These are phyloP conservation scores for Cephus spinipes DNA, from an alignment of 2,888 invertebrate genomes.

Conservation along the genomic window DNA sequence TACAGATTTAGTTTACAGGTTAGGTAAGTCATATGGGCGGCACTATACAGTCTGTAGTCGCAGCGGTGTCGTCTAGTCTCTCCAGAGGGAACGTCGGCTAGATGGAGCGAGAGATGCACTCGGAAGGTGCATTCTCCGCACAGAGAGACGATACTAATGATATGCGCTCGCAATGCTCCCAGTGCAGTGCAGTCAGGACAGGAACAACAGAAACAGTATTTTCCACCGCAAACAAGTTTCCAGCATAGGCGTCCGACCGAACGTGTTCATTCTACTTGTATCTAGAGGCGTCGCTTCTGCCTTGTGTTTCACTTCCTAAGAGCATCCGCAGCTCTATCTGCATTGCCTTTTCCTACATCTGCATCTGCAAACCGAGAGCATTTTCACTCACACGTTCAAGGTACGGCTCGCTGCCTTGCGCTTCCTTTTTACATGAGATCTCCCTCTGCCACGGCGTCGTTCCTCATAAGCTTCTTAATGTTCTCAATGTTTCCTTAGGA, in stretches of 20 bases:
- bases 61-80: background rate
- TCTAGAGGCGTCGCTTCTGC: background rate
- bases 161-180: conserved; percentile 22
- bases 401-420: background rate
- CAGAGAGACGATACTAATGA: conserved; percentile 26
- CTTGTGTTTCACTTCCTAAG: background rate
- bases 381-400: background rate
- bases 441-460: background rate
- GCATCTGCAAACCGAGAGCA: background rate
- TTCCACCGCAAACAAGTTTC: conserved; percentile 26
- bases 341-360: background rate
- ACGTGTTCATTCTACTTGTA: background rate
- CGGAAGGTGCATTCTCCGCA: background rate
- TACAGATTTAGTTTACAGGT: background rate
- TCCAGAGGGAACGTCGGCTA: background rate
- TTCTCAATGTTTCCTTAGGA: background rate
- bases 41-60: background rate
- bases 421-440: background rate
- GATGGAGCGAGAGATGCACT: conserved; percentile 4
- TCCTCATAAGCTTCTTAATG: background rate
- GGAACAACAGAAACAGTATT: conserved; percentile 27
- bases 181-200: conserved; percentile 2
- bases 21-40: background rate
- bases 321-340: background rate
- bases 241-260: conserved; percentile 6